Base-by-base conservation (phyloP, 2,888 invertebrate genomes). In the Spilarctia lutea region DNA sequence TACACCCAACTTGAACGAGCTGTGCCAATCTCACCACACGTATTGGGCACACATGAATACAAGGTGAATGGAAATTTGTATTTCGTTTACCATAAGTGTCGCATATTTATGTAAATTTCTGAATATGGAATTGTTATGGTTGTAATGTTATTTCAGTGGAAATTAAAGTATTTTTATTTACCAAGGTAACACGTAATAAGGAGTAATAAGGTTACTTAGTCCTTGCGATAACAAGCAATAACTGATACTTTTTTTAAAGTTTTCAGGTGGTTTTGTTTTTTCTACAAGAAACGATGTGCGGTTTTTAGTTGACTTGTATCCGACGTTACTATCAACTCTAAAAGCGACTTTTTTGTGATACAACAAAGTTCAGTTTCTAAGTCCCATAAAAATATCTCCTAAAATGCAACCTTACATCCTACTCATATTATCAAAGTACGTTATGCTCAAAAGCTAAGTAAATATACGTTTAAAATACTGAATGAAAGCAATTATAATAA, bases 1-100 rank as follows among this genome's bases (percentile, higher is more conserved):
- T 83, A 83, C 84, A 78, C 78, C 66, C 73, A 56, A 78, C 33
- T 81, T 71, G 27, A 35, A 30, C 39, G 73, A 79, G 68, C 73
- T 78, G 67, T 35, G 63, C 72, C 71, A 70, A 68, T 52, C 30
- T 70, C 48, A 66, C 52, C 18, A 67, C 80, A 72, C 70, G 75
- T 74, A 65, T 74, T 69, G 65, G 75, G 67, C 72, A 67, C 68
- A 63, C 20, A 39, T 69, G 69, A 60, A 60, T 60, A 65, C 30
- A 65, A 65, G 35, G 65, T 39, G 67, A 33, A 65, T 65, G 39
- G 67, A 63, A 42, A 63, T 71, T 42, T 65, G 56, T 69, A 52
- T 52, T 68, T 52, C 10, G 68, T 27, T 42, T 42, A 42, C 3
- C n/a, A n/a, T n/a, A 42, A 18, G 20, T n/a, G n/a, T n/a, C 39